Percentiles rank a stretch among this genome's conserved stretches.
phyloP scores from a whole-genome alignment of 2,888 invertebrate species.

The Caenorhabditis sp. region DNA sequence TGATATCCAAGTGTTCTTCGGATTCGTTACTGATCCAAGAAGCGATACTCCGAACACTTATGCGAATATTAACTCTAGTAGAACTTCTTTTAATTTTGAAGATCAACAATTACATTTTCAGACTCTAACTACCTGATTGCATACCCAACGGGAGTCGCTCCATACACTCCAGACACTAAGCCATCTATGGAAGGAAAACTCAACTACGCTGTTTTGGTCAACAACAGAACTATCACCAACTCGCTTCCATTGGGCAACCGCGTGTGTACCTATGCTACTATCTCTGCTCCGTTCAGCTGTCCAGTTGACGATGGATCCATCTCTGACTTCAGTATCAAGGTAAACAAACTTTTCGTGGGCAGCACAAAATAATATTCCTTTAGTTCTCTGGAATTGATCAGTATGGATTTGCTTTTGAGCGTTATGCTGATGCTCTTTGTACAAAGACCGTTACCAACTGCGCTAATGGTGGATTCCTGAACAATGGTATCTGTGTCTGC shows the following conservation, averaged over 20 bases:
- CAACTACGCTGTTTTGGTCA: conserved; percentile 72
- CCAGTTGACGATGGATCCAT: conserved; percentile 60
- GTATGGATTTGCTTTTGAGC: conserved; percentile 77
- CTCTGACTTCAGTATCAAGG: conserved; percentile 67
- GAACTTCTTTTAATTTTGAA: not conserved
- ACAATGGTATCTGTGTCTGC: conserved; percentile 77
- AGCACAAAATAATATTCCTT: too few species aligned
- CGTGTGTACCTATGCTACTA: conserved; percentile 62
- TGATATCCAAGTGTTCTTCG: conserved; percentile 75
- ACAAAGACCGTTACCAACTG: conserved; percentile 66
- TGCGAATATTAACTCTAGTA: conserved; percentile 72
- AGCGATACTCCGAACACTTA: conserved; percentile 66
- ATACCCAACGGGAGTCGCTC: conserved; percentile 66
- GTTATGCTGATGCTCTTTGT: conserved; percentile 71
- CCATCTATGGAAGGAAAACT: conserved; percentile 72
- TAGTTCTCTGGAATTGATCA: conserved; percentile 79
- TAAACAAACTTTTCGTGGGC: too few species aligned
- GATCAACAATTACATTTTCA: too few species aligned
- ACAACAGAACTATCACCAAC: conserved; percentile 64
- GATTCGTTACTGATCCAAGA: conserved; percentile 73
- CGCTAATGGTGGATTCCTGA: conserved; percentile 71
- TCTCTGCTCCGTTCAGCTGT: conserved; percentile 73
- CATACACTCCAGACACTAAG: conserved; percentile 67
- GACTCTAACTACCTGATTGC: conserved; percentile 73
- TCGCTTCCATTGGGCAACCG: conserved; percentile 61